These are phyloP conservation scores for Ibidorhyncha struthersii DNA, from an alignment of 2,113 vertebrate species.

Conservation along the genomic window DNA sequence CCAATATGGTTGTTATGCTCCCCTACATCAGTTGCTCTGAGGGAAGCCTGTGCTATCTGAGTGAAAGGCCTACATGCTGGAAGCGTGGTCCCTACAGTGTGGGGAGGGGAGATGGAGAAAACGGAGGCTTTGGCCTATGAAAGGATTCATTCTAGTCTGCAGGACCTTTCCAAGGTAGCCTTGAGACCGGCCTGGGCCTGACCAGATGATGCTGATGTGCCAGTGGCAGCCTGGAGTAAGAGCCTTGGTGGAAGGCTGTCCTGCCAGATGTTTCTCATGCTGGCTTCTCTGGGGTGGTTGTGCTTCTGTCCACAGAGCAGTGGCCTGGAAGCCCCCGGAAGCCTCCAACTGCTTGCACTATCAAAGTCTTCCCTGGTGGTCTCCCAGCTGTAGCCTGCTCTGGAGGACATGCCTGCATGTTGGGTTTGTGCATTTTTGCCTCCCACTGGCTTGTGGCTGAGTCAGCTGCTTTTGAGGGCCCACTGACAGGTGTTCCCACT, in stretches of 20 bases:
- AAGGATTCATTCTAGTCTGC: background rate
- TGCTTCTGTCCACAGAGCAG: background rate
- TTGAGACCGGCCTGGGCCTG: background rate
- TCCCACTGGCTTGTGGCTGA: background rate
- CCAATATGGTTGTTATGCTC: background rate
- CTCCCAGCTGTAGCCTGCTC: background rate
- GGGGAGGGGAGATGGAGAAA: fast-evolving
- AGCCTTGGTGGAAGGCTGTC: background rate
- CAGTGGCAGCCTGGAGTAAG: background rate
- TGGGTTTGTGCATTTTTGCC: background rate
- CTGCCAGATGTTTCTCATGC: background rate
- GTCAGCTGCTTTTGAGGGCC: slow-evolving; percentile 14
- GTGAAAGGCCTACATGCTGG: background rate
- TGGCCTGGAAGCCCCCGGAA: fast-evolving
- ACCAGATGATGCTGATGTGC: background rate
- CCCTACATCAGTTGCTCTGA: background rate
- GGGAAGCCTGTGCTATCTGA: background rate
- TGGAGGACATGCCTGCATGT: background rate
- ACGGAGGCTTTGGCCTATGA: background rate
- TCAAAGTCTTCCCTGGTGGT: background rate
- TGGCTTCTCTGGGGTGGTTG: background rate
- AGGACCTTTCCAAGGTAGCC: background rate
- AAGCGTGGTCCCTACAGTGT: background rate
- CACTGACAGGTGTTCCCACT: background rate
- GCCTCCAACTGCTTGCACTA: background rate